Conservation (phyloP, 2,113 vertebrate genomes). For the Saguinus imperator region DNA sequence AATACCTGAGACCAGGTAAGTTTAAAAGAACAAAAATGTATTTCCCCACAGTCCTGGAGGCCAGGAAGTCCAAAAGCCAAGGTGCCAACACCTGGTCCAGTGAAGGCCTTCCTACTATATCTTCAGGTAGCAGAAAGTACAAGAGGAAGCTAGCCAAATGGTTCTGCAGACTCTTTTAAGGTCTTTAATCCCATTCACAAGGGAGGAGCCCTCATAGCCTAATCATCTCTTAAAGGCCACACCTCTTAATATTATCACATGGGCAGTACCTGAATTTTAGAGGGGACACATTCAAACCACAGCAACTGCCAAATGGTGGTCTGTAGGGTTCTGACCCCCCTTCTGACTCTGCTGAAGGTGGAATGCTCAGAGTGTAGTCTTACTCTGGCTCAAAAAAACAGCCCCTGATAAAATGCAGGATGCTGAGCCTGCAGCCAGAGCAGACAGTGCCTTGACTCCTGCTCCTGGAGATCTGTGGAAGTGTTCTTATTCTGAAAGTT, state of each 20-base stretch:
- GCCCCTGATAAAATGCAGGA: background rate
- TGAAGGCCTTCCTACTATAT: background rate
- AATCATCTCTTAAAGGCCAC: background rate
- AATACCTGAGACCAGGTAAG: background rate
- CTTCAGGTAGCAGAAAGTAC: background rate
- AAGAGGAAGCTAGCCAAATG: background rate
- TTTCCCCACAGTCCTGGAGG: background rate
- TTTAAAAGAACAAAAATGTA: background rate
- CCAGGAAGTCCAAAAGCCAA: background rate
- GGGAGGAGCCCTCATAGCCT: background rate
- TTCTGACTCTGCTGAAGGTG: background rate
- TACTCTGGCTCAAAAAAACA: background rate
- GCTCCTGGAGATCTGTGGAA: background rate
- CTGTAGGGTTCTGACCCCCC: background rate
- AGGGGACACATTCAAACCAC: background rate
- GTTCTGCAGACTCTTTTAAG: background rate
- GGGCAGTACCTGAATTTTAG: background rate
- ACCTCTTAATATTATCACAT: background rate
- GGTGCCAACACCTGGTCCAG: background rate
- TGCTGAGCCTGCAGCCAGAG: background rate
- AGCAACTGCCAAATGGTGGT: background rate
- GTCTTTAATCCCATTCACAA: background rate
- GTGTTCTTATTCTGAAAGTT: background rate
- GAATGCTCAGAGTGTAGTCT: background rate
- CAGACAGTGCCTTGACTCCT: background rate